These are phyloP conservation scores for Columba guinea DNA, from an alignment of 2,797 vertebrate species.

Conservation along the genomic window DNA sequence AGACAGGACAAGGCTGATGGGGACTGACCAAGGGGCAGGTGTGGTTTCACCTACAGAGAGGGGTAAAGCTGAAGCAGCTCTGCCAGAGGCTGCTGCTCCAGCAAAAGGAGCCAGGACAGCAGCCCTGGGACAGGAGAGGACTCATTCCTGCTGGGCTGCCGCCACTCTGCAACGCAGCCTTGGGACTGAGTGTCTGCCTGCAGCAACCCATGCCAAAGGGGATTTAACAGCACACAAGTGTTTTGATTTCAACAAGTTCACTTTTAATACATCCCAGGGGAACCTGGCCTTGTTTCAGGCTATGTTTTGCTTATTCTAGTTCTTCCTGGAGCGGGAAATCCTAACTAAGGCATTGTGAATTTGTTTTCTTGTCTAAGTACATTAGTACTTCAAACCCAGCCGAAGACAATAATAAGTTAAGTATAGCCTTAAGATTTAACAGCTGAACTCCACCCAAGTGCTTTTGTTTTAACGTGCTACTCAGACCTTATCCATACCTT, in stretches of 20 bases:
- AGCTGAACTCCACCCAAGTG: slow-evolving; percentile 16
- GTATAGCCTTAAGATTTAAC: background rate
- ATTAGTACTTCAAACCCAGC: background rate
- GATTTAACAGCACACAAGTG: background rate
- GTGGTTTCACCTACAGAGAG: background rate
- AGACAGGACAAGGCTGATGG: background rate
- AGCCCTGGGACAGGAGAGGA: background rate
- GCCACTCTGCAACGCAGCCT: background rate
- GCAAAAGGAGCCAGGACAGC: background rate
- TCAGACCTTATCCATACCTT: background rate
- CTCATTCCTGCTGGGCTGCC: background rate
- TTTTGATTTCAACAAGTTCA: background rate
- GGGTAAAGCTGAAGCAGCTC: background rate
- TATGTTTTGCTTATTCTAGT: background rate
- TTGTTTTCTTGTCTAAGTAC: slow-evolving; percentile 19
- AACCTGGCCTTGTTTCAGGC: background rate
- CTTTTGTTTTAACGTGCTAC: background rate
- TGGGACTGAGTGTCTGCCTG: background rate
- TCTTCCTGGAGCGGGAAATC: slow-evolving; percentile 23
- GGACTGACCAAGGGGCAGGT: background rate
- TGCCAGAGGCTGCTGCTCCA: background rate
- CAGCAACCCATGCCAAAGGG: background rate
- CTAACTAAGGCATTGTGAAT: background rate
- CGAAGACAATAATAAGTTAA: background rate
- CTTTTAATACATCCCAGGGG: background rate